Evolutionary conservation across 1,140 invertebrate genomes (phyloP).

Genomic region (Dendroctonus valens): DNA sequence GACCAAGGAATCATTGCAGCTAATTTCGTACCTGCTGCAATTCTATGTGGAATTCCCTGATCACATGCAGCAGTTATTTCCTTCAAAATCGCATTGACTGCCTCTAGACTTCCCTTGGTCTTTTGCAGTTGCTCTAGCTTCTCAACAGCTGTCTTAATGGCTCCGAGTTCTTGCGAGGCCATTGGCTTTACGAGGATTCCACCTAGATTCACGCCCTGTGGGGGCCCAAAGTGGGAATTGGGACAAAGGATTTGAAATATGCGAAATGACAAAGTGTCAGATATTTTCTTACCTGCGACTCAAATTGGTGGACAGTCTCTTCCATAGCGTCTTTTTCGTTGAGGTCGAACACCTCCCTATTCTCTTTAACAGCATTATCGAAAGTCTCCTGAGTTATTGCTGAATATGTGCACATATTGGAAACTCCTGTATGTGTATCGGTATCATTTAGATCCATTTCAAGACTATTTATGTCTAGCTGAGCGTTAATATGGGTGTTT

Average conservation of each 20-base stretch:
- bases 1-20: too few relatives aligned
- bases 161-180: constrained; percentile 48
- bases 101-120: constrained; percentile 13
- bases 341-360: constrained; percentile 83
- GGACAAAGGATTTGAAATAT: neutral
- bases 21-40: constrained; percentile 58
- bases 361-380: constrained; percentile 82
- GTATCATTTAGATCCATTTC: too few relatives aligned
- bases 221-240: neutral
- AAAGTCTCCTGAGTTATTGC: constrained; percentile 77
- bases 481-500: too few relatives aligned
- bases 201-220: constrained; percentile 75
- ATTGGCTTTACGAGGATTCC: constrained; percentile 74
- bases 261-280: neutral
- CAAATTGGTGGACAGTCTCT: constrained; percentile 81
- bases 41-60: constrained; percentile 68
- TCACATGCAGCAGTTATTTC: constrained; percentile 61
- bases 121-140: constrained; percentile 46
- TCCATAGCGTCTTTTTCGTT: constrained; percentile 73
- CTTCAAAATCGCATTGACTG: constrained; percentile 37
- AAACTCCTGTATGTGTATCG: too few relatives aligned
- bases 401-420: too few relatives aligned
- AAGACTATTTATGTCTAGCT: too few relatives aligned
- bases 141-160: constrained; percentile 42
- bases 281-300: constrained; percentile 68